phyloP scores from a whole-genome alignment of 2,797 vertebrate species.

The Aythya fuligula region DNA sequence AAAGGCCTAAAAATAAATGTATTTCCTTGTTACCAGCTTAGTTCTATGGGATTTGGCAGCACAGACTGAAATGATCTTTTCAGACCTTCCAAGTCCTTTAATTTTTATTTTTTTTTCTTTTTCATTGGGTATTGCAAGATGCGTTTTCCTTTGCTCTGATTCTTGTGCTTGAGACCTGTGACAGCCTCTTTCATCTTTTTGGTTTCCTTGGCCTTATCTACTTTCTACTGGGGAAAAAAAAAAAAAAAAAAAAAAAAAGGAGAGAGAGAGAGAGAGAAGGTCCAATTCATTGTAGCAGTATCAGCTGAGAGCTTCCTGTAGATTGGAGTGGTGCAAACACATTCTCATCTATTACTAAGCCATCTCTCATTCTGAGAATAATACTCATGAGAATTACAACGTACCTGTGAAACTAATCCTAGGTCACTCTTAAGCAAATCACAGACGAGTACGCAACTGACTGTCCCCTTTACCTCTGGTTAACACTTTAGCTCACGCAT shows the following conservation, averaged over 20 bases:
- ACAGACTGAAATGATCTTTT: neutral
- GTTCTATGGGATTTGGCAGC: neutral
- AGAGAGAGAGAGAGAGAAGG: neutral
- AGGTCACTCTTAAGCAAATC: neutral
- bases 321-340: neutral
- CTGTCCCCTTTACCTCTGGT: neutral
- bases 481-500: neutral
- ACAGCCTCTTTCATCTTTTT: neutral
- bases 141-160: neutral
- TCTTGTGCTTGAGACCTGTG: neutral
- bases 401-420: neutral
- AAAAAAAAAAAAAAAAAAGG: neutral
- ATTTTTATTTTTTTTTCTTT: neutral
- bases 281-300: neutral
- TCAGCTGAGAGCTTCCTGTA: neutral
- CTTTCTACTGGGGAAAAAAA: neutral
- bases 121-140: neutral
- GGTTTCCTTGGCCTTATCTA: neutral
- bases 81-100: neutral
- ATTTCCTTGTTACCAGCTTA: slow-evolving; percentile 1
- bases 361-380: neutral
- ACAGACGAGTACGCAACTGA: neutral
- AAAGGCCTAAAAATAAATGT: slow-evolving; percentile 4
- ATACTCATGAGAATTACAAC: neutral
- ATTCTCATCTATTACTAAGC: neutral